Base-by-base conservation (phyloP, 2,113 vertebrate genomes). In the Oostethus manadensis region DNA sequence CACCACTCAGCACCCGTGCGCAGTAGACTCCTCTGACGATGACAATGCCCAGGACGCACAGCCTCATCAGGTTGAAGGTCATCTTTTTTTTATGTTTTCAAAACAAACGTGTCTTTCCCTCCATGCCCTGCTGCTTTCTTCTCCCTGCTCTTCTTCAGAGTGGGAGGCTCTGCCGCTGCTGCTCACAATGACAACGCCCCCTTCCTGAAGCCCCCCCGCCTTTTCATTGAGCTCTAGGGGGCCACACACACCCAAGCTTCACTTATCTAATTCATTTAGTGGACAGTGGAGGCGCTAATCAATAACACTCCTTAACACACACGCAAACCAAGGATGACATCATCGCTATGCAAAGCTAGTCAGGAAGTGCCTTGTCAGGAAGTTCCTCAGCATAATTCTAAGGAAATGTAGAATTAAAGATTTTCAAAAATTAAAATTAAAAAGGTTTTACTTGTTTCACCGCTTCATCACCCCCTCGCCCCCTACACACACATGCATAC, bases 1-100 rank as follows among this genome's bases (percentile, higher is more conserved):
- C 70, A 86, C 84, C 84, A 13, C 84, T 86, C 54, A 86, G 18
- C 35, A 86, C 77, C 0, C 79, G 74, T 0, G 63, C 70, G 5
- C 62, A 56, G 3, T 29, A 5, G 47, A 56, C 10, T 29, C 1
- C 22, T 26, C 8, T 2, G 2, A 57, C 21, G 51, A 26, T 1
- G 49, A 56, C 48, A 0, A 77, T 64, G 33, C 2, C 42, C 23
- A 78, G 21, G 21, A 70, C 2, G 43, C 20, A 1, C 72, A 58
- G 45, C 71, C 55, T 44, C 60, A 15, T 18, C 1, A 0, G 8
- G 38, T 2, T 5, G 44, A 16, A 42, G 3, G 6, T 10, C 64
- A 55, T 66, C 22, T 3, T 51, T 21, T 8, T 14, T 1, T 2
- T 33, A 42, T 14, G 38, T 14, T n/a, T 55, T 50, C 33, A 48